Evolutionary conservation across 1,140 invertebrate species (phyloP).

Genomic region (Asbolus verrucosus): DNA sequence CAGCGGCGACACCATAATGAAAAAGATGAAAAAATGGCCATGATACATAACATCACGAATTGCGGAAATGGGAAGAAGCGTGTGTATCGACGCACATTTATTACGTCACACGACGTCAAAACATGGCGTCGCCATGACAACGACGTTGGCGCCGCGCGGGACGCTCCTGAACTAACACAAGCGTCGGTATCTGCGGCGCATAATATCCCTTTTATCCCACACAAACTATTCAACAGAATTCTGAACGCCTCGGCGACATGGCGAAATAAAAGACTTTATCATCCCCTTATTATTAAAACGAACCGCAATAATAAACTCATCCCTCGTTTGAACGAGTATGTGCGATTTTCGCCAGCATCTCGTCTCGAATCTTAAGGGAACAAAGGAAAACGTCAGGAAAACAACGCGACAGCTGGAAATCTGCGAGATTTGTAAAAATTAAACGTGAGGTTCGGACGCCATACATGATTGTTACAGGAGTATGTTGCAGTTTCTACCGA

Average conservation of each 20-base stretch:
- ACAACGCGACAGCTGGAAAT: neutral
- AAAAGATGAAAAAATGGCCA: constrained; percentile 5
- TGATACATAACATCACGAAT: constrained; percentile 14
- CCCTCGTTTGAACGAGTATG: constrained; percentile 13
- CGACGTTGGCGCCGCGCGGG: constrained; percentile 51
- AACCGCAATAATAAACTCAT: constrained; percentile 30
- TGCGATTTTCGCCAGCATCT: no score
- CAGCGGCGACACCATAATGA: neutral
- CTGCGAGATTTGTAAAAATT: constrained; percentile 6
- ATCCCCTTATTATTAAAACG: constrained; percentile 33
- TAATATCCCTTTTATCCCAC: constrained; percentile 36
- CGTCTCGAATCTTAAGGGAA: no score
- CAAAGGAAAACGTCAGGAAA: neutral
- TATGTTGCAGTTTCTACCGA: no score
- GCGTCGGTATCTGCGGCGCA: constrained; percentile 26
- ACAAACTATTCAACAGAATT: constrained; percentile 36
- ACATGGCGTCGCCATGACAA: constrained; percentile 55
- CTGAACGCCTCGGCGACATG: constrained; percentile 28
- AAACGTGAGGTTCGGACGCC: constrained; percentile 25
- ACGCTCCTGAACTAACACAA: constrained; percentile 46
- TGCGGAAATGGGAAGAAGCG: constrained; percentile 1
- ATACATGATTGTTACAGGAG: no score
- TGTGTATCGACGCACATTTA: constrained; percentile 32
- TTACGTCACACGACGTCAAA: constrained; percentile 54
- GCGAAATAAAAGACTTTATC: constrained; percentile 35